Conservation (phyloP, 2,113 vertebrate species). For the Sinocyclocheilus maitianheensis region DNA sequence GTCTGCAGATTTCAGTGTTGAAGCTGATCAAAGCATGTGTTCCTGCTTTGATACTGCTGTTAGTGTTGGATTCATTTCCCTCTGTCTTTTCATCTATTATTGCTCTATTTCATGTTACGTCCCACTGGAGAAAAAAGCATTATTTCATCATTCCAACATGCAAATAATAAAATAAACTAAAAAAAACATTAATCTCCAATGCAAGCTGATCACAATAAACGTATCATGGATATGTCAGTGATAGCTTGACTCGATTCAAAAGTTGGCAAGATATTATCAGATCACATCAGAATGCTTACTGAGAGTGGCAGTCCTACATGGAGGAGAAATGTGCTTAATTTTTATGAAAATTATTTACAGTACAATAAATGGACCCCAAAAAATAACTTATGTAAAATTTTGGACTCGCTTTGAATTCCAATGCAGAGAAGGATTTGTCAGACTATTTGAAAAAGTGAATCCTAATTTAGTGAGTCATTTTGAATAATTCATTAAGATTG, state of each 20-base stretch:
- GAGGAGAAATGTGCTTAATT: background rate
- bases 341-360: too few species aligned
- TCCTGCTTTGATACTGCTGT: slow-evolving; percentile 32
- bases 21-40: slow-evolving; percentile 39
- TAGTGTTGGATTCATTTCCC: slow-evolving; percentile 34
- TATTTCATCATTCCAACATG: slow-evolving; percentile 36
- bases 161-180: slow-evolving; percentile 32
- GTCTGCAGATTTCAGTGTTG: slow-evolving; percentile 23
- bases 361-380: too few species aligned
- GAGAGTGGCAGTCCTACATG: background rate
- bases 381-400: too few species aligned
- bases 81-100: slow-evolving; percentile 42
- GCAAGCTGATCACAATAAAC: slow-evolving; percentile 9
- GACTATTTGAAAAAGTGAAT: background rate
- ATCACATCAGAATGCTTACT: background rate
- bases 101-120: slow-evolving; percentile 29
- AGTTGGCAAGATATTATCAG: background rate
- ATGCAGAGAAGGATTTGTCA: background rate
- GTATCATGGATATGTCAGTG: background rate
- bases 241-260: background rate
- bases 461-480: background rate
- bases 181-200: slow-evolving; percentile 4
- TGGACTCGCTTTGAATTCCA: background rate
- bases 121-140: slow-evolving; percentile 18
- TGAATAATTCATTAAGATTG: background rate